A percentile compares a stretch with the other conserved stretches of the same genome.
Evolutionary conservation across 1,140 invertebrate species (phyloP).

Genomic region (Agrilus planipennis): DNA sequence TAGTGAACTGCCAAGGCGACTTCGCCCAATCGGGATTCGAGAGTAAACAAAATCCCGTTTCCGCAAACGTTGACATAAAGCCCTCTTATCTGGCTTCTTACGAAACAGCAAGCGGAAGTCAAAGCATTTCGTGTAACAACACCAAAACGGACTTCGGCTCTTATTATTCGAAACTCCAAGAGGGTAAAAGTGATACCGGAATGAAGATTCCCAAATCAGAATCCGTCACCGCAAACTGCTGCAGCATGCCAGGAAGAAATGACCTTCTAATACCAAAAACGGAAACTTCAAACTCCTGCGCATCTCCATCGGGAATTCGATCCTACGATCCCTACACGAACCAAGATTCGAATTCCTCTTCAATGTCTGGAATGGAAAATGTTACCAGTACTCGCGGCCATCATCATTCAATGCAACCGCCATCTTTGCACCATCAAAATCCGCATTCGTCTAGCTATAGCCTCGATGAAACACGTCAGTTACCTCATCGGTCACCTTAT

Average conservation of each 20-base stretch:
- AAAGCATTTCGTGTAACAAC: too few species aligned
- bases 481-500: conserved; percentile 51
- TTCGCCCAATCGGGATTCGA: conserved; percentile 24
- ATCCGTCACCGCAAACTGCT: conserved; percentile 36
- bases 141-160: conserved; percentile 14
- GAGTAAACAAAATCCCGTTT: conserved; percentile 17
- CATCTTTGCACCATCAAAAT: conserved; percentile 28
- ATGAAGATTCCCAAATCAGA: conserved; percentile 42
- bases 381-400: conserved; percentile 41
- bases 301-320: conserved; percentile 37
- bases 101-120: conserved; percentile 13
- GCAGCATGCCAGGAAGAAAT: conserved; percentile 37
- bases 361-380: conserved; percentile 56
- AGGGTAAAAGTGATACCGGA: conserved; percentile 7
- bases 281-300: conserved; percentile 35
- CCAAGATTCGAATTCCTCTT: conserved; percentile 60
- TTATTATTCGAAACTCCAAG: conserved; percentile 11
- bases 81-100: conserved; percentile 26
- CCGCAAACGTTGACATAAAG: conserved; percentile 28
- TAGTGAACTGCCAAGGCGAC: conserved; percentile 21
- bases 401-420: conserved; percentile 27
- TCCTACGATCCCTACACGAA: conserved; percentile 51
- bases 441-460: conserved; percentile 36
- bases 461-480: conserved; percentile 31
- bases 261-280: conserved; percentile 55